Percentiles rank a stretch among this genome's conserved stretches.
Conservation (phyloP, 2,888 invertebrate genomes). For the Synergus itoensis region DNA sequence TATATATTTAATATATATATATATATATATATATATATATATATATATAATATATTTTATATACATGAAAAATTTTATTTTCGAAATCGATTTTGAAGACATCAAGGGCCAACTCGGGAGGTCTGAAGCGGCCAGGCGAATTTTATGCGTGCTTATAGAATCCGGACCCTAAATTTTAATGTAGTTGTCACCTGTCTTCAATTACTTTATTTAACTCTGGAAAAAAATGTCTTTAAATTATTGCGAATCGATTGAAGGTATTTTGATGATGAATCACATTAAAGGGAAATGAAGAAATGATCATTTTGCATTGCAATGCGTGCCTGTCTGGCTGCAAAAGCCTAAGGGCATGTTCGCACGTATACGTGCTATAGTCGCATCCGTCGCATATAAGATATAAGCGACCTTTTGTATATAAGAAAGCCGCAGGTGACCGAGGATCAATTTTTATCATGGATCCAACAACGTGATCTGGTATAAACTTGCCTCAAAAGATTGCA, state of each 20-base stretch:
- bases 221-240: neutral
- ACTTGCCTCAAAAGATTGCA: neutral
- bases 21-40: too few relatives aligned
- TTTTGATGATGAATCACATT: neutral
- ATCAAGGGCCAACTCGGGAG: too few relatives aligned
- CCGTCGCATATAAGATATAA: neutral
- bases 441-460: neutral
- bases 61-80: too few relatives aligned
- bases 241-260: neutral
- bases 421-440: neutral
- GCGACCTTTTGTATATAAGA: neutral
- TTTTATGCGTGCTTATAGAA: too few relatives aligned
- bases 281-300: neutral
- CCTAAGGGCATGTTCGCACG: neutral
- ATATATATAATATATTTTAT: too few relatives aligned
- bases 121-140: too few relatives aligned
- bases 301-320: slow-evolving; percentile 2
- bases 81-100: too few relatives aligned
- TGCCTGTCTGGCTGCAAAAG: slow-evolving; percentile 9
- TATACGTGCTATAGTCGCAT: neutral
- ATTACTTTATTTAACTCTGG: neutral
- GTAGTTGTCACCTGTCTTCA: neutral
- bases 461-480: neutral
- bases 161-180: neutral
- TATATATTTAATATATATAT: too few relatives aligned